Conservation (phyloP, 2,888 invertebrate genomes). For the Mythimna pallens region DNA sequence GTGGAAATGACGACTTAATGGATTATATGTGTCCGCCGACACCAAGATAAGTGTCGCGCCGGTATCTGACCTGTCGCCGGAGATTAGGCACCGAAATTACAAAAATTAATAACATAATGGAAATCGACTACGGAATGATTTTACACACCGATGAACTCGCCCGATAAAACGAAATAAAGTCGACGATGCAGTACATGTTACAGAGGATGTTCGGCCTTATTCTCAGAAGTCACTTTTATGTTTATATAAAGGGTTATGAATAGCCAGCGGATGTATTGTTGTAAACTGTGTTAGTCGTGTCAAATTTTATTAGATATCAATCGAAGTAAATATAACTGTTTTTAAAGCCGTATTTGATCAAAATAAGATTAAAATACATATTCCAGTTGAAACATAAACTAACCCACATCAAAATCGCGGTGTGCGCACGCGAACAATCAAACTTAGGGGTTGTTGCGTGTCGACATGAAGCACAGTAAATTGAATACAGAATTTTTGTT, state of each 20-base stretch:
- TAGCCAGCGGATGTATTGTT: conserved; percentile 14
- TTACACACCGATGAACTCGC: conserved; percentile 80
- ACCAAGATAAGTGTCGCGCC: conserved; percentile 89
- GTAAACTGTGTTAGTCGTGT: neutral
- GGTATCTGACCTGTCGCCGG: conserved; percentile 83
- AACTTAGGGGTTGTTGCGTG: conserved; percentile 84
- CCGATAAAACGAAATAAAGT: conserved; percentile 76
- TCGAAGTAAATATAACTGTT: neutral
- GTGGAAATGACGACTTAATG: conserved; percentile 91
- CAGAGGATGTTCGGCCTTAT: conserved; percentile 70
- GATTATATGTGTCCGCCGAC: conserved; percentile 90
- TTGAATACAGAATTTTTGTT: conserved; percentile 82
- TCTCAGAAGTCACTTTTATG: conserved; percentile 59
- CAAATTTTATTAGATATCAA: neutral
- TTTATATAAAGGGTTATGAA: conserved; percentile 19
- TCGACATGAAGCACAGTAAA: conserved; percentile 83
- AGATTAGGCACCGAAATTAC: conserved; percentile 88
- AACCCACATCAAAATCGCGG: conserved; percentile 81
- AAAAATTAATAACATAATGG: conserved; percentile 89
- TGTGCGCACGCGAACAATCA: conserved; percentile 79
- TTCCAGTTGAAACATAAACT: conserved; percentile 77
- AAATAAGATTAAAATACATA: conserved; percentile 65
- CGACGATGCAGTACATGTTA: conserved; percentile 70
- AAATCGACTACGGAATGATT: conserved; percentile 83
- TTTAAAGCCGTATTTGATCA: conserved; percentile 37